Evolutionary conservation across 2,113 vertebrate species (phyloP).

Genomic region (Vireo altiloquus): DNA sequence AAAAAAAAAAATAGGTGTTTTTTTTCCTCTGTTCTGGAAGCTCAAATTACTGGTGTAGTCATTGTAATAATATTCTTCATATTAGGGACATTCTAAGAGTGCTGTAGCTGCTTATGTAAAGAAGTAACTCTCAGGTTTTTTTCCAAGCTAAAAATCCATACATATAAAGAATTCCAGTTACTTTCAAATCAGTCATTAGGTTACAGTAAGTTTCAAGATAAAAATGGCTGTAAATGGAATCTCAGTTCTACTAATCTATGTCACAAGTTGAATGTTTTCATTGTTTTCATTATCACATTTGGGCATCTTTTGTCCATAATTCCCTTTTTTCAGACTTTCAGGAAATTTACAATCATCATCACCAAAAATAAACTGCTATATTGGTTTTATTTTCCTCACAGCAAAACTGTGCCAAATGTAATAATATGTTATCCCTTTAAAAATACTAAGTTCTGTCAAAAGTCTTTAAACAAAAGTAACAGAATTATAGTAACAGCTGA

Average conservation of each 20-base stretch:
- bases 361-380: neutral
- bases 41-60: neutral
- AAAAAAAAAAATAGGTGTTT: accelerated
- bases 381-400: neutral
- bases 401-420: neutral
- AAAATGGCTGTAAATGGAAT: neutral
- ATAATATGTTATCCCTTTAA: neutral
- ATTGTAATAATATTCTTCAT: neutral
- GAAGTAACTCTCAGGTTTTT: neutral
- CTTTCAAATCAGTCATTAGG: neutral
- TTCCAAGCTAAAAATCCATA: neutral
- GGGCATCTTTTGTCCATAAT: neutral
- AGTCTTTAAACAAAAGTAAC: neutral
- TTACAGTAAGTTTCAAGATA: neutral
- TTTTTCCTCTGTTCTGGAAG: neutral
- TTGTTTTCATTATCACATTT: neutral
- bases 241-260: neutral
- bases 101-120: neutral
- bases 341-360: neutral
- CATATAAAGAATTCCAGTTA: neutral
- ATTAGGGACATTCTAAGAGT: neutral
- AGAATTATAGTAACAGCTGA: neutral
- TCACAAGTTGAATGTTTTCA: neutral
- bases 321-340: neutral
- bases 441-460: neutral